These are phyloP conservation scores for Amphiduros pacificus DNA, from an alignment of 2,888 invertebrate species.

Conservation along the genomic window DNA sequence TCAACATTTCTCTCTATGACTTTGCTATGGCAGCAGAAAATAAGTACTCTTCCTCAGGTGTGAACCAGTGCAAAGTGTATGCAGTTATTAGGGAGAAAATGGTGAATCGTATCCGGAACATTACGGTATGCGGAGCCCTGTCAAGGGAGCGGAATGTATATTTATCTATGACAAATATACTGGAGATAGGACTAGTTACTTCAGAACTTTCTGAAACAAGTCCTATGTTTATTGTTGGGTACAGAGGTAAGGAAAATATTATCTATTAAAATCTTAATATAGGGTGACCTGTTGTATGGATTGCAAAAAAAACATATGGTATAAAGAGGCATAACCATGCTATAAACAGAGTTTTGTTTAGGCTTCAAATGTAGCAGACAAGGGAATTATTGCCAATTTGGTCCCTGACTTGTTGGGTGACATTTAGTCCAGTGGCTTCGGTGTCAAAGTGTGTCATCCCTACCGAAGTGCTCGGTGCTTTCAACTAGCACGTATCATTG, in stretches of 20 bases:
- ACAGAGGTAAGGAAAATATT: neutral
- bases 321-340: too few species aligned
- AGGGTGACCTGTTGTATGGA: too few species aligned
- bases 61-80: constrained; percentile 9
- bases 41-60: neutral
- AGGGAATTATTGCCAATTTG: too few species aligned
- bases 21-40: constrained; percentile 2
- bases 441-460: too few species aligned
- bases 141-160: constrained; percentile 15
- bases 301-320: too few species aligned
- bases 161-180: constrained; percentile 9
- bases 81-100: constrained; percentile 11
- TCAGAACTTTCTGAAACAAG: neutral
- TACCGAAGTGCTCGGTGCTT: too few species aligned
- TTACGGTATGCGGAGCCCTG: constrained; percentile 15
- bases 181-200: constrained; percentile 13
- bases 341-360: too few species aligned
- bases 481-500: too few species aligned
- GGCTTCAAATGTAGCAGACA: too few species aligned
- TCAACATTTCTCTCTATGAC: constrained; percentile 16
- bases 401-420: too few species aligned
- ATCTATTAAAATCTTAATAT: too few species aligned
- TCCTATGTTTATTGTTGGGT: neutral
- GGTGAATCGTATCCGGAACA: constrained; percentile 15
- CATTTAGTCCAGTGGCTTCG: too few species aligned